Percentiles rank a stretch among this genome's conserved stretches.
phyloP scores from a whole-genome alignment of 2,797 vertebrate species.

The Phalloptychus januarius region DNA sequence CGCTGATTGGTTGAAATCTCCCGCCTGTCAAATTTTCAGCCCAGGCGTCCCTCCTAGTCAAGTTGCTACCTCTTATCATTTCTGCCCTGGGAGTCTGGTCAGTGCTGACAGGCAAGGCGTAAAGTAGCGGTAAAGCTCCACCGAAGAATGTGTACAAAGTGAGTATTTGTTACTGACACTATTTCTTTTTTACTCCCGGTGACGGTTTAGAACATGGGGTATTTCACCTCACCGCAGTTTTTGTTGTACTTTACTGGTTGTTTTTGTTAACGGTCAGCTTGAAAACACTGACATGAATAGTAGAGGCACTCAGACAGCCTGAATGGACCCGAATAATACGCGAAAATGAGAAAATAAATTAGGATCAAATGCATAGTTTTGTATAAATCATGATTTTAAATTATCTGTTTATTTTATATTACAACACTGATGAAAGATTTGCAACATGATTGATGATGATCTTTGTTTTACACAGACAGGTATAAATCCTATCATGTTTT shows the following conservation, averaged over 20 bases:
- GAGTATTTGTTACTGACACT: constrained; percentile 71
- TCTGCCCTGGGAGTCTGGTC: constrained; percentile 47
- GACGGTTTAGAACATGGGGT: constrained; percentile 3
- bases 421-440: background rate
- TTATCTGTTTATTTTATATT: background rate
- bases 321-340: constrained; percentile 61
- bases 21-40: constrained; percentile 67
- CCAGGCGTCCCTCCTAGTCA: background rate
- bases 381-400: background rate
- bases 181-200: background rate
- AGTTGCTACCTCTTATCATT: constrained; percentile 43
- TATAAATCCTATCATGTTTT: background rate
- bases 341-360: constrained; percentile 1
- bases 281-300: constrained; percentile 37
- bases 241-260: constrained; percentile 16
- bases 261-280: constrained; percentile 59
- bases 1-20: constrained; percentile 38
- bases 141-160: constrained; percentile 78
- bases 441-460: background rate
- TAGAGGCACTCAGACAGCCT: constrained; percentile 30
- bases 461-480: background rate
- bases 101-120: constrained; percentile 53
- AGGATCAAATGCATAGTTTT: background rate
- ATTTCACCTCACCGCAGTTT: constrained; percentile 4
- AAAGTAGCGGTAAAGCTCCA: constrained; percentile 46